These are phyloP conservation scores for Caenorhabditis drosophilae DNA, from an alignment of 2,888 invertebrate species.

Conservation along the genomic window DNA sequence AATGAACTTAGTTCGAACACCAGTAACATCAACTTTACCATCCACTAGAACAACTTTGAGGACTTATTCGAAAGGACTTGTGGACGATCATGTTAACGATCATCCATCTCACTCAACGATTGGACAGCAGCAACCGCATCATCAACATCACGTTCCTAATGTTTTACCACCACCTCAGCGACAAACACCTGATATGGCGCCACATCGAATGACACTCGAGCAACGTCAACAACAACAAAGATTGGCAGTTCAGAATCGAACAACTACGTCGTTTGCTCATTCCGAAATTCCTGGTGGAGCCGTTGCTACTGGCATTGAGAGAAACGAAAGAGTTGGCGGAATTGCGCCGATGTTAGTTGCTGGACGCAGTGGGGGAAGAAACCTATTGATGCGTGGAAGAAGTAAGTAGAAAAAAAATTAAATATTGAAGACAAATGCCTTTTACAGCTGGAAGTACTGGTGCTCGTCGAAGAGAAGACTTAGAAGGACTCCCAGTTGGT, in stretches of 20 bases:
- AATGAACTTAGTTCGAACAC: too few relatives aligned
- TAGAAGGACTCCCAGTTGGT: too few relatives aligned
- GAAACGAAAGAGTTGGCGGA: neutral
- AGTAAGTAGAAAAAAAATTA: neutral
- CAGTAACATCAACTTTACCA: too few relatives aligned
- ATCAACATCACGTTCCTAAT: neutral
- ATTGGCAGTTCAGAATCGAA: too few relatives aligned
- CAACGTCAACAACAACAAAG: slow-evolving; percentile 9
- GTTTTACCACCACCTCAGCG: slow-evolving; percentile 4
- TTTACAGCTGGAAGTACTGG: neutral
- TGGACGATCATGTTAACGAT: neutral
- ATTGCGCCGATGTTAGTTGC: neutral
- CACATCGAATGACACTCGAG: slow-evolving; percentile 28
- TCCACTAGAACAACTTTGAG: too few relatives aligned
- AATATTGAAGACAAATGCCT: neutral
- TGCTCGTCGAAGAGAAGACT: neutral
- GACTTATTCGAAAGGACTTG: too few relatives aligned
- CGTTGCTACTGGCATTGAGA: neutral
- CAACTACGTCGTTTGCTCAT: neutral
- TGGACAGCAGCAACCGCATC: neutral
- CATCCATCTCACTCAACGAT: too few relatives aligned
- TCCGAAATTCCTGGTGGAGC: neutral
- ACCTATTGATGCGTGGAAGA: neutral
- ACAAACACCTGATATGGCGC: slow-evolving; percentile 11
- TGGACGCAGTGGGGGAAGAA: neutral